Base-by-base conservation (phyloP, 2,797 vertebrate species). In the Astyanax mexicanus region DNA sequence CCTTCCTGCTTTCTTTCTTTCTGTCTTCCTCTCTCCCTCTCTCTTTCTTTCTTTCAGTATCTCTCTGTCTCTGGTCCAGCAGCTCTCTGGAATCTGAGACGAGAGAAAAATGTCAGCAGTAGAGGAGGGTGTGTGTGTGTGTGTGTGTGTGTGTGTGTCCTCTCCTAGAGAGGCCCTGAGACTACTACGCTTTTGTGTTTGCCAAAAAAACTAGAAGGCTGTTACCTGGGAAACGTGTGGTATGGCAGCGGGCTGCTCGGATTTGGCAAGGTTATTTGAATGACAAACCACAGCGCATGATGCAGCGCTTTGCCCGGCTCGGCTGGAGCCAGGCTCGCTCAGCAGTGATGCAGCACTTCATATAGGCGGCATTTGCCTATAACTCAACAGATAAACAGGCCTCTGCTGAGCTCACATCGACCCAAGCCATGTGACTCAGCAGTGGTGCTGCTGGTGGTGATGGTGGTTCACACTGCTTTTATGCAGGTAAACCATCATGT, bases 1-100 rank as follows among this genome's bases (percentile, higher is more conserved):
- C 29, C 5, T 5, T 32, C 5, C 5, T 32, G 2, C 29, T 60
- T 32, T 61, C 42, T 37, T 11, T 25, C 45, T 49, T 55, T 19
- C 25, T 45, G 37, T 19, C 10, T 72, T 40, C 23, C 29, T 12
- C 40, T 47, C 21, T 21, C 49, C 51, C 19, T 21, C 38, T 58
- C 72, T 66, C 52, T 74, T 29, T 65, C 38, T 47, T 71, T 57
- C n/a, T 32, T 60, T 27, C 71, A 76, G 58, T 25, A 78, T 45
- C 62, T 72, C 68, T 71, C 69, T 47, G 49, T 75, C 66, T 67
- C 83, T 69, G 70, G 79, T 75, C 83, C 86, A 84, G 87, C 73
- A 61, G 89, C 84, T 85, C 87, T 86, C 85, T 87, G 84, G 85
- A 82, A 78, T 83, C 79, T 88, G 84, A 79, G 79, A 79, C 66